Evolutionary conservation across 1,140 invertebrate species (phyloP).

Genomic region (Cydia amplana): DNA sequence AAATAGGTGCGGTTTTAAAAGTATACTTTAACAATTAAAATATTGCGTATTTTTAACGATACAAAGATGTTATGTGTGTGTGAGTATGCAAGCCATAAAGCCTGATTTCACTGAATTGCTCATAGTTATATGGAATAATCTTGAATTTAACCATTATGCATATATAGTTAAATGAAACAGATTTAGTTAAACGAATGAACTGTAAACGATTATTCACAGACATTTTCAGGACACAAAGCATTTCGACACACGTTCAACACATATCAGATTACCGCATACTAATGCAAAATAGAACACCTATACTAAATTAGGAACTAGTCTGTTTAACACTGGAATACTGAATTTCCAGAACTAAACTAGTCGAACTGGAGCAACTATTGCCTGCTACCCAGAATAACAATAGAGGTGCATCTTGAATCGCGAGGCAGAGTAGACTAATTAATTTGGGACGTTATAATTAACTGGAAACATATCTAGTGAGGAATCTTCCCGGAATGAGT

Average conservation of each 20-base stretch:
- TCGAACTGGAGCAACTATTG: neutral
- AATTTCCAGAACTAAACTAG: neutral
- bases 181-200: no score
- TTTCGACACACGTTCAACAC: neutral
- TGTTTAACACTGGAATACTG: slow-evolving; percentile 3
- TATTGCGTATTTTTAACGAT: no score
- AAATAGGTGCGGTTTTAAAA: no score
- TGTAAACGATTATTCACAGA: no score
- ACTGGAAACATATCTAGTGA: slow-evolving; percentile 12
- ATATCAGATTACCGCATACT: neutral
- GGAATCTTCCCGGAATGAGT: neutral
- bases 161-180: no score
- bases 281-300: neutral
- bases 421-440: slow-evolving; percentile 18
- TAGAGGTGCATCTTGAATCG: slow-evolving; percentile 24
- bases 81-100: no score
- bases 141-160: no score
- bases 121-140: no score
- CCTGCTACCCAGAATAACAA: slow-evolving; percentile 16
- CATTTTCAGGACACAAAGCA: neutral
- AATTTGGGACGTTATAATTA: slow-evolving; percentile 27
- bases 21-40: no score
- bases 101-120: no score
- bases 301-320: slow-evolving; percentile 11
- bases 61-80: no score